Evolutionary conservation across 2,888 invertebrate species (phyloP), one percentile per base, ranked within the genome.

Genomic region (Hedya salicella): DNA sequence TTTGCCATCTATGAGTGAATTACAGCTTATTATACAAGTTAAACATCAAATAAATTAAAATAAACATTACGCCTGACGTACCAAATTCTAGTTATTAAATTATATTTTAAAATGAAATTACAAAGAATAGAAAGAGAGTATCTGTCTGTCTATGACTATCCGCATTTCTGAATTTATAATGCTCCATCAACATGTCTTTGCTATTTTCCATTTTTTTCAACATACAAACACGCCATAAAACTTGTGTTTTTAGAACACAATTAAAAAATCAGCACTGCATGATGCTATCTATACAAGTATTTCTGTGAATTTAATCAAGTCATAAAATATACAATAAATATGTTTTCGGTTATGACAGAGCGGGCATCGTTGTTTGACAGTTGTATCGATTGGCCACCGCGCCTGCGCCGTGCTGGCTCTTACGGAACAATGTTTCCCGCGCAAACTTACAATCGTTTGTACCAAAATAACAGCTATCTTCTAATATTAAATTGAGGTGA

Each of bases 361-460:
- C 64, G 32, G 14, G 56, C 36, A 30, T 17, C 8, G 57, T 16
- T 36, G 53, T 69, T 68, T 77, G 74, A 75, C 73, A 73, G 70
- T 52, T 46, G 71, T 75, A 86, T 87, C 83, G 87, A 87, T 86
- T 75, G 68, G 62, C 21, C 52, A 62, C 46, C 72, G 78, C 77
- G 72, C 87, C 83, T 85, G 87, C 87, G 87, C 59, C 4, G 16
- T 44, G 25, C 30, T 32, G 0, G 39, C 9, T 8, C 19, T 6
- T 17, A 1, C 17, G 8, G 19, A 3, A 32, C 32, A n/a, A 21
- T 9, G 8, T 60, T 65, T 65, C 65, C 65, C 65, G 65, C 65
- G 59, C 19, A 59, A 64, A 59, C 6, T 46, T 39, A 16, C 50
- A 14, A 11, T 52, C n/a, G 25, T n/a, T 16, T n/a, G 19, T 9